Base-by-base conservation (phyloP, 2,888 invertebrate genomes). In the Dioctria rufipes region DNA sequence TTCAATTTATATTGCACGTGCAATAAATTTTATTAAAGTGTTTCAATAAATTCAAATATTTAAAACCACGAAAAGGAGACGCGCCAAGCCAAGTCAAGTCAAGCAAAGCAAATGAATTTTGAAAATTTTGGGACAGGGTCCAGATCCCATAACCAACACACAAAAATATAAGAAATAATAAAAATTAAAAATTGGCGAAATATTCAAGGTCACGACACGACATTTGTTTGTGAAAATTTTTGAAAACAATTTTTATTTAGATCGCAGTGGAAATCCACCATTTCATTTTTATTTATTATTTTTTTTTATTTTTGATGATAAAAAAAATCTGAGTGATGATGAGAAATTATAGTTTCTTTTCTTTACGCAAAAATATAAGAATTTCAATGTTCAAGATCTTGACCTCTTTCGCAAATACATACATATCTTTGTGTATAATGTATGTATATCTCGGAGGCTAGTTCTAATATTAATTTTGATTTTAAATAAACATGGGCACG, bases 251-350 rank as follows among this genome's bases (percentile, higher is more conserved):
- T 51, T 69, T 69, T 25, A 4, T 37, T 40, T 39, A 39, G 11
- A 69, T 51, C 37, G 11, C 49, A 73, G 43, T 60, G 42, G 25
- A 73, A 13, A 40, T 40, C 25, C 25, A 25, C 25, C 25, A 25
- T 13, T 40, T 73, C 60, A 40, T 60, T 73, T 73, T 58, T 39
- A n/a, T n/a, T n/a, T n/a, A n/a, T n/a, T n/a, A n/a, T n/a, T n/a
- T n/a, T n/a, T n/a, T n/a, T n/a, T n/a, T n/a, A n/a, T 73, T 73
- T 73, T 73, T 54, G 60, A 5, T 73, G 73, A 73, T 40, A 58
- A 42, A 40, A 58, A 42, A 58, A 73, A 40, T 58, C 73, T 25
- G 25, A 25, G 25, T 25, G 39, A 40, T 58, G 13, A 54, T 37
- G 9, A 58, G 58, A n/a, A 25, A 25, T 40, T 43, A n/a, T 67